Conservation (phyloP, 2,888 invertebrate species). For the Vandiemenella viatica region DNA sequence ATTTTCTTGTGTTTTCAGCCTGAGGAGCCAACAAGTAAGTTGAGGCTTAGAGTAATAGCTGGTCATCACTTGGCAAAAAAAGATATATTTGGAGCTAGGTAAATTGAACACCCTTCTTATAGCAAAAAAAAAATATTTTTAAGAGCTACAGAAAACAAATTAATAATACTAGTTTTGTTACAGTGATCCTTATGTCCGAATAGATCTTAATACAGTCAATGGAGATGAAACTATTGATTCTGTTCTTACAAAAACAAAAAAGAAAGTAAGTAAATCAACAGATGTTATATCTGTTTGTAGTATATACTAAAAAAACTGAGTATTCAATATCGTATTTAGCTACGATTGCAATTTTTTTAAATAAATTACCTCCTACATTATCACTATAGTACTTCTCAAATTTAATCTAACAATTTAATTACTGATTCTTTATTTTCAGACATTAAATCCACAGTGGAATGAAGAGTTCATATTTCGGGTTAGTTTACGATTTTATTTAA, state of each 20-base stretch:
- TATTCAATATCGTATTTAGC: no score
- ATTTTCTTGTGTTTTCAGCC: slow-evolving; percentile 23
- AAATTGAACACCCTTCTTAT: no score
- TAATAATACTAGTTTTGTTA: slow-evolving; percentile 25
- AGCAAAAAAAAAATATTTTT: no score
- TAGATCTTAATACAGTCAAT: slow-evolving; percentile 73
- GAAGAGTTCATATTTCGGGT: slow-evolving; percentile 94
- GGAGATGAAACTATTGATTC: slow-evolving; percentile 82
- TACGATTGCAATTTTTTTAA: no score
- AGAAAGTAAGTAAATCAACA: slow-evolving; percentile 51
- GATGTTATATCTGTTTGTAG: no score
- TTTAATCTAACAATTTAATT: no score
- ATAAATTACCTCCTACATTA: no score
- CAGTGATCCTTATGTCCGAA: slow-evolving; percentile 93
- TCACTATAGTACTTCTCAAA: no score
- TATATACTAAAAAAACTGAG: no score
- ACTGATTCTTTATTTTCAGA: slow-evolving; percentile 45
- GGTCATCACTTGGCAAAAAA: slow-evolving; percentile 91
- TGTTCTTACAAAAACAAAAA: slow-evolving; percentile 89
- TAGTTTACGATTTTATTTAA: slow-evolving; percentile 33
- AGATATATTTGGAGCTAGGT: slow-evolving; percentile 98
- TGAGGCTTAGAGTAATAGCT: slow-evolving; percentile 71
- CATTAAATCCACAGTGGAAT: slow-evolving; percentile 93
- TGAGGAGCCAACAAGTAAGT: slow-evolving; percentile 57
- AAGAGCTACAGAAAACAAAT: no score